These are phyloP conservation scores for Athetis lepigone DNA, from an alignment of 2,888 invertebrate species.

Conservation along the genomic window DNA sequence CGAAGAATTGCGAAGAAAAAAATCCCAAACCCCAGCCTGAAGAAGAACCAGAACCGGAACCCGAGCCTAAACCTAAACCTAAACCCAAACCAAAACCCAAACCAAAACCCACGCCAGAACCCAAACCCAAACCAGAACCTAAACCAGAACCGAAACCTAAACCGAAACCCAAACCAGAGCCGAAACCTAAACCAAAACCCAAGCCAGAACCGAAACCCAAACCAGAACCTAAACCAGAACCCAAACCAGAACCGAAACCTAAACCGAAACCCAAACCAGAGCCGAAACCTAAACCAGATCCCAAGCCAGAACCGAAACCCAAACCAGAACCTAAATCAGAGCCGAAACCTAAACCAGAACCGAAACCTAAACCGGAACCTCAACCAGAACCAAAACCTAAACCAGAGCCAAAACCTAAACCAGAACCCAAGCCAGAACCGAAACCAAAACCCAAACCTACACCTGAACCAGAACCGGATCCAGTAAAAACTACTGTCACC, in stretches of 20 bases:
- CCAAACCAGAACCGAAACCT: not conserved
- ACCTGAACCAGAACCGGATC: not conserved
- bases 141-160: conserved; percentile 48
- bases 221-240: not conserved
- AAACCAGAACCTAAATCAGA: too few relatives aligned
- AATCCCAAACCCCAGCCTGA: conserved; percentile 76
- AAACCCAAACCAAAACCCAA: conserved; percentile 71
- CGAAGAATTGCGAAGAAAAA: not conserved
- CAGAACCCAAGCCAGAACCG: not conserved
- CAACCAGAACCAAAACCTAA: not conserved
- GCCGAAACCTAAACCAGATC: not conserved
- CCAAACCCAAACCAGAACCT: conserved; percentile 64
- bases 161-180: conserved; percentile 61
- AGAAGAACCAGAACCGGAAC: conserved; percentile 75
- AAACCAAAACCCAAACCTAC: not conserved
- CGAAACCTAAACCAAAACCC: conserved; percentile 75
- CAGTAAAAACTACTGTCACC: too few relatives aligned
- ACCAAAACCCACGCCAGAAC: conserved; percentile 78
- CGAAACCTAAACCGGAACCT: not conserved
- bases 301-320: not conserved
- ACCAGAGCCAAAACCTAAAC: not conserved
- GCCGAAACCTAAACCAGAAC: not conserved
- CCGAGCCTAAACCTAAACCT: conserved; percentile 77
- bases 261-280: not conserved
- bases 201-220: not conserved